Base-by-base conservation (phyloP, 2,113 vertebrate species). In the Stigmatopora nigra region DNA sequence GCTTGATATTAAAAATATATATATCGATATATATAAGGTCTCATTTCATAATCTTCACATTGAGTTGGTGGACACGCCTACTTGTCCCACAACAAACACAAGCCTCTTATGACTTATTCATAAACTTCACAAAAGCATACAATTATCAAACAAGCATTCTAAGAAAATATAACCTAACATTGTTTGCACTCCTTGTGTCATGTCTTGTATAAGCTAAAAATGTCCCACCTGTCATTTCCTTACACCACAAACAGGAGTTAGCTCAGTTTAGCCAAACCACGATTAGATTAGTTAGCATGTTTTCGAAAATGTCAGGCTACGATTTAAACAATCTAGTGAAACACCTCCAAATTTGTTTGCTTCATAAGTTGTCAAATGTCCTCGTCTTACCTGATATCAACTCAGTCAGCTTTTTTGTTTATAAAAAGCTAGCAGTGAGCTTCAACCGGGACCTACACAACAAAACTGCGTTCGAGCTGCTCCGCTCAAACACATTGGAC, bases 371-470 rank as follows among this genome's bases (percentile, higher is more conserved):
- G 35, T 61, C 9, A 19, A 38, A 38, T 5, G 7, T 63, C 13
- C 31, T 38, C 8, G 7, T 60, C 75, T 76, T 73, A 88, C 85
- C 84, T 88, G 75, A 19, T 75, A 64, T 73, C 44, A 31, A 53
- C 65, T 75, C 63, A 51, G 52, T 61, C 44, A 25, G 56, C 8
- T 75, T 41, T 31, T 67, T 84, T 67, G 46, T 70, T 17, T 41
- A 48, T 16, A 56, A 73, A 69, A 73, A 16, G 22, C 47, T 55
- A 73, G 38, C 64, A 55, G 31, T 78, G 52, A 61, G 67, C 78
- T 68, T 89, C 85, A 89, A 79, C 87, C 87, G 52, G 88, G 88
- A 68, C 86, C 87, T 57, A 83, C 82, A 76, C 72, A 81, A 53
- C 71, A 79, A 82, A 81, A 79, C 79, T 85, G 84, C 71, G 78